Base-by-base conservation (phyloP, 1,140 invertebrate species). In the Thaumetopoea pityocampa region DNA sequence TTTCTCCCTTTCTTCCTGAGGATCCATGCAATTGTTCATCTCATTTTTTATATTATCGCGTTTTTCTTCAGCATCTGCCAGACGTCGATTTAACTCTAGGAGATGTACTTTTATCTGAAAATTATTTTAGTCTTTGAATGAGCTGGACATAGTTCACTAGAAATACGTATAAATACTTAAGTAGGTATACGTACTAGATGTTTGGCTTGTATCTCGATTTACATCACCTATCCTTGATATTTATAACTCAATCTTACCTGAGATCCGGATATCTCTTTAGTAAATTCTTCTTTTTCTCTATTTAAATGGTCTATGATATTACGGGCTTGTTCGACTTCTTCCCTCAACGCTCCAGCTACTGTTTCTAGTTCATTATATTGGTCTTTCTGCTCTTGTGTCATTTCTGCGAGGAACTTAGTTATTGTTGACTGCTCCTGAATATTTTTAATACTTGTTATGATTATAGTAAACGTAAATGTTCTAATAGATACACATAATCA, bases 1-100 rank as follows among this genome's bases (percentile, higher is more conserved):
- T 48, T 89, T 89, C 55, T 92, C 92, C 47, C 91, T 85, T 66
- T 95, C 92, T 55, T 94, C 90, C 50, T 92, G 91, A 0, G 93
- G 93, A 26, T 91, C 90, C 1, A 91, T 82, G 30, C 89, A 88
- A 30, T 88, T 90, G 33, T 88, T 88, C 24, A 92, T 89, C 70
- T 94, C 92, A 49, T 91, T 88, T 34, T 89, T 73, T 16, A 95
- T 65, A 30, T 86, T 87, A 40, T 91, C 87, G 16, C 89, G 84
- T 62, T 92, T 93, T 33, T 88, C 85, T 68, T 93, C 90, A 14
- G 90, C 72, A 40, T 92, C 90, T 51, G 89, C 85, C 5, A 94
- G 80, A 64, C 92, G 91, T 11, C 90, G 85, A 58, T 92, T 89
- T 33, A 95, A 63, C 26, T 90, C 88, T 3, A 93, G 87, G 6